phyloP scores from a whole-genome alignment of 2,113 vertebrate genomes.

The Etheostoma spectabile region DNA sequence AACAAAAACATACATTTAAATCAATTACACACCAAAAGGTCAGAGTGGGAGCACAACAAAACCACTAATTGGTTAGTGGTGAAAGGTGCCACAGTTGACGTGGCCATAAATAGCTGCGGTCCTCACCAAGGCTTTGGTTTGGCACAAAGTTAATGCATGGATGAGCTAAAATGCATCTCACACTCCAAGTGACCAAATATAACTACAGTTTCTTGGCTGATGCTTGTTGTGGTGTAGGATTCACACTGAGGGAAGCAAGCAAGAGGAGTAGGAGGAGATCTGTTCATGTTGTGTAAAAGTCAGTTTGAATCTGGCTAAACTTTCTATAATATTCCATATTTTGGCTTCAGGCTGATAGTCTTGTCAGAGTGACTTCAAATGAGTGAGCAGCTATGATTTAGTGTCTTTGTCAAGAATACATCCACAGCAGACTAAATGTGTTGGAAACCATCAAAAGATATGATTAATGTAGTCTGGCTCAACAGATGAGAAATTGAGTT shows the following conservation, averaged over 20 bases:
- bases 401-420: neutral
- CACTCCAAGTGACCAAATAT: slow-evolving; percentile 45
- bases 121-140: slow-evolving; percentile 17
- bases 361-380: slow-evolving; percentile 9
- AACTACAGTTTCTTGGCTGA: slow-evolving; percentile 40
- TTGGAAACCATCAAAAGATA: neutral
- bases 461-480: neutral
- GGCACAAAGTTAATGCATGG: slow-evolving; percentile 27
- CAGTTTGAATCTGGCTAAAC: slow-evolving; percentile 39
- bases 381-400: neutral
- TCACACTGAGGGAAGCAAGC: slow-evolving; percentile 55
- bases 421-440: neutral
- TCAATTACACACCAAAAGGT: slow-evolving; percentile 59
- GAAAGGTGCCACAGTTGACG: slow-evolving; percentile 36
- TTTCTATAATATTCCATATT: slow-evolving; percentile 24
- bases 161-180: slow-evolving; percentile 24
- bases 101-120: neutral
- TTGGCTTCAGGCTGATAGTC: slow-evolving; percentile 16
- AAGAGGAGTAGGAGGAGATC: slow-evolving; percentile 50
- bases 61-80: slow-evolving; percentile 52
- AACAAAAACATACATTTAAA: slow-evolving; percentile 28
- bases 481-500: too few species aligned
- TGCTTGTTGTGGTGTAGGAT: slow-evolving; percentile 49
- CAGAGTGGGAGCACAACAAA: slow-evolving; percentile 62
- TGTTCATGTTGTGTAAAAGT: slow-evolving; percentile 54